A percentile compares a stretch with the other conserved stretches of the same genome.
Evolutionary conservation across 2,888 invertebrate genomes (phyloP).

Genomic region (Harpalus rufipes): DNA sequence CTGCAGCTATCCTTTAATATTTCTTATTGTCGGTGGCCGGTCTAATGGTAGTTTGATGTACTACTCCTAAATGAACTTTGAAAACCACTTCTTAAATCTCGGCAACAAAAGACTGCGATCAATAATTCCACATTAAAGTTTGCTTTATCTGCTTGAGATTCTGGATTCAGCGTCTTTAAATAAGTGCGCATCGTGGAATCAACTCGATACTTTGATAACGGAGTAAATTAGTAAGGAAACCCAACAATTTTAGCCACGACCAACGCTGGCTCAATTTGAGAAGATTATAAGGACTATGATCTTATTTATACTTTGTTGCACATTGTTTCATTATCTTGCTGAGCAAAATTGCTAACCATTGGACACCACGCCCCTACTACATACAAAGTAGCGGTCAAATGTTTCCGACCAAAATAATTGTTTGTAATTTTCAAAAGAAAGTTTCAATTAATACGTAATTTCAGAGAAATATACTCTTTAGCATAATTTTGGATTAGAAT

Average conservation of each 20-base stretch:
- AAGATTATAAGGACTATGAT: too few relatives aligned
- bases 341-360: too few relatives aligned
- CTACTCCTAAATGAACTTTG: constrained; percentile 60
- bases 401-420: too few relatives aligned
- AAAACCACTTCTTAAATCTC: constrained; percentile 63
- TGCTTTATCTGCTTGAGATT: constrained; percentile 57
- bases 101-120: constrained; percentile 59
- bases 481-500: too few relatives aligned
- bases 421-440: too few relatives aligned
- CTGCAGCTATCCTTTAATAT: constrained; percentile 47
- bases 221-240: not conserved
- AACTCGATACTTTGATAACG: constrained; percentile 52
- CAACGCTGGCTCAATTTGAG: too few relatives aligned
- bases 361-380: too few relatives aligned
- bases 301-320: too few relatives aligned
- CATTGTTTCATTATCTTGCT: not conserved
- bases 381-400: too few relatives aligned
- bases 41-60: constrained; percentile 62
- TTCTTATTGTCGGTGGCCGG: constrained; percentile 47
- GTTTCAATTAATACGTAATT: too few relatives aligned
- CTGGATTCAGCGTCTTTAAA: constrained; percentile 63
- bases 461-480: too few relatives aligned
- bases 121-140: constrained; percentile 66
- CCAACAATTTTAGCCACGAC: not conserved
- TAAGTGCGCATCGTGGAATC: constrained; percentile 45